Evolutionary conservation across 1,140 invertebrate species (phyloP).

Genomic region (Drosophila asahinai): DNA sequence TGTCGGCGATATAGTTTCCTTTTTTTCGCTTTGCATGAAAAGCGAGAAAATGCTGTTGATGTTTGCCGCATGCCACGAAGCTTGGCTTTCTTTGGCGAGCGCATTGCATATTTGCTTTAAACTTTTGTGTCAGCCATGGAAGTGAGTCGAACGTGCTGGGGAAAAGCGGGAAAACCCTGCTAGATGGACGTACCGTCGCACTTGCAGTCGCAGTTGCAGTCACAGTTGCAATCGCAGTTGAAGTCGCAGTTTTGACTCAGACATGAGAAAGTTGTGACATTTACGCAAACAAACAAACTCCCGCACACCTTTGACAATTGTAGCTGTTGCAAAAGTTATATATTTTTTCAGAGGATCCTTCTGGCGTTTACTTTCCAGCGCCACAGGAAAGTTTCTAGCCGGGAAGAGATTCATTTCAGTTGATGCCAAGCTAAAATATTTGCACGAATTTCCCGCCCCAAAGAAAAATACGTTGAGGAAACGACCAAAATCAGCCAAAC

Average conservation of each 20-base stretch:
- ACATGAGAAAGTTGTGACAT: slow-evolving; percentile 76
- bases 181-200: slow-evolving; percentile 36
- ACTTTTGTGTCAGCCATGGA: slow-evolving; percentile 71
- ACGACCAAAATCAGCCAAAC: slow-evolving; percentile 22
- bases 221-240: slow-evolving; percentile 33
- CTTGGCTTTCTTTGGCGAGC: slow-evolving; percentile 55
- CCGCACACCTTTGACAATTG: slow-evolving; percentile 47
- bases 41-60: slow-evolving; percentile 65
- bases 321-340: slow-evolving; percentile 43
- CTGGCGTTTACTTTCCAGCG: slow-evolving; percentile 57
- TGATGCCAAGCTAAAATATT: slow-evolving; percentile 51
- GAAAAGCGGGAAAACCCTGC: slow-evolving; percentile 23
- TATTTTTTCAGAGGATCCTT: slow-evolving; percentile 35
- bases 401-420: slow-evolving; percentile 66
- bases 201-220: slow-evolving; percentile 6
- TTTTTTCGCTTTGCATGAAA: slow-evolving; percentile 23
- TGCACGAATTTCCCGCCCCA: slow-evolving; percentile 43
- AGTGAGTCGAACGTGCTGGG: slow-evolving; percentile 16
- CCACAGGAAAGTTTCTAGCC: slow-evolving; percentile 46
- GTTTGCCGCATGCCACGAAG: slow-evolving; percentile 73
- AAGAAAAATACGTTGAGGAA: slow-evolving; percentile 5
- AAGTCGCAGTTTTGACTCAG: slow-evolving; percentile 50
- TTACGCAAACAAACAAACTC: slow-evolving; percentile 51
- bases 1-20: slow-evolving; percentile 11
- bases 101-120: slow-evolving; percentile 76